Percentiles rank a stretch among this genome's conserved stretches.
phyloP scores from a whole-genome alignment of 2,113 vertebrate species.

The Myotis lucifugus region DNA sequence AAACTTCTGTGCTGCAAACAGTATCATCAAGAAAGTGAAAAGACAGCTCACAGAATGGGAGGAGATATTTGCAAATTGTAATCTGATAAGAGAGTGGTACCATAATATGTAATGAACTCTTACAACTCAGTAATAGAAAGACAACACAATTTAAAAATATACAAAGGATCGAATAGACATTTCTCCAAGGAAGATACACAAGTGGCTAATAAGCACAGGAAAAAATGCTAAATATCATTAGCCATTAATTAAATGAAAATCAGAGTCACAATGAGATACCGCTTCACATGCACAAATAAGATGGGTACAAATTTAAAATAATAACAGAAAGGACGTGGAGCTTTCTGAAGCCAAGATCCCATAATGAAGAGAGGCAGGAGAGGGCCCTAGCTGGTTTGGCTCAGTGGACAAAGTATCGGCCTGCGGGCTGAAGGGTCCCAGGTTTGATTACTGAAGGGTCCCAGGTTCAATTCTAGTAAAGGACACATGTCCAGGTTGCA shows the following conservation, averaged over 20 bases:
- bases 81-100: not conserved
- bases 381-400: too few species aligned
- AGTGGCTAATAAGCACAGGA: not conserved
- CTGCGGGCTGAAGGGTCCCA: too few species aligned
- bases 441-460: too few species aligned
- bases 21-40: too few species aligned
- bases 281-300: not conserved
- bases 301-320: not conserved
- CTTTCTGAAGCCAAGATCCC: not conserved
- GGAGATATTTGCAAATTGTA: not conserved
- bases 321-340: not conserved
- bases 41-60: not conserved
- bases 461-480: too few species aligned
- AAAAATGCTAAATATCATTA: not conserved
- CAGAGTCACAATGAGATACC: not conserved
- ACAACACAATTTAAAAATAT: not conserved
- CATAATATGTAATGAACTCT: not conserved
- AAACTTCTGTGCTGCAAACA: not conserved
- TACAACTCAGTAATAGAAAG: not conserved
- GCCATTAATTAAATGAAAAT: constrained; percentile 5
- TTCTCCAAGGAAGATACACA: not conserved
- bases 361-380: not conserved
- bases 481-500: too few species aligned
- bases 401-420: too few species aligned
- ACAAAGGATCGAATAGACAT: not conserved